Evolutionary conservation across 2,888 invertebrate genomes (phyloP), one percentile per base, ranked within the genome.

Genomic region (Sclerodermus sp.): DNA sequence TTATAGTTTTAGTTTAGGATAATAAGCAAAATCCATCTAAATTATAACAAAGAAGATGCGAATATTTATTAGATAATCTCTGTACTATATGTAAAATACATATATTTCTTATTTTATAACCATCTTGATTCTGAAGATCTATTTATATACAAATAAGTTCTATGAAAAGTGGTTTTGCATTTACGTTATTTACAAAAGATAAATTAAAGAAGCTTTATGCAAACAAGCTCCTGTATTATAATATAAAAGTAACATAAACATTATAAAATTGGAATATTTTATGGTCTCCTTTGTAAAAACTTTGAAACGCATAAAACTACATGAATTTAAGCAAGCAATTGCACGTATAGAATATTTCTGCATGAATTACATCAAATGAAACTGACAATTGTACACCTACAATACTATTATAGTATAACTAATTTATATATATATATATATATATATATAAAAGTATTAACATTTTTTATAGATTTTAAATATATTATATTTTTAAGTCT

Each of bases 101-200:
- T 36, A 49, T 37, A 47, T 31, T 41, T 17, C 18, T 43, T 12
- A 30, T 38, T 29, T 18, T 31, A 31, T 10, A 8, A 39, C 5
- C 2, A 13, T 15, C 12, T 17, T 10, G 34, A 32, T 5, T 12
- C 1, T 81, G 8, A 1, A 8, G 8, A 15, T 14, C 2, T 6
- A 30, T 5, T 37, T 1, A 5, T 13, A 44, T 80, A 47, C 43
- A 78, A 58, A 62, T 81, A 31, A 74, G 54, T 1, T 74, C 79
- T 47, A 77, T 62, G 42, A 80, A 81, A 58, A 75, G 79, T 0
- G 84, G 83, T 0, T 85, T 85, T 0, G 85, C 85, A 2, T 82
- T 82, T 60, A 85, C 84, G 0, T 58, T 85, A 4, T 75, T 73
- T 49, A 64, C 84, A 12, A 47, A 70, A 3, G 57, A 23, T 23